Conservation (phyloP, 2,113 vertebrate species). For the Limanda limanda region DNA sequence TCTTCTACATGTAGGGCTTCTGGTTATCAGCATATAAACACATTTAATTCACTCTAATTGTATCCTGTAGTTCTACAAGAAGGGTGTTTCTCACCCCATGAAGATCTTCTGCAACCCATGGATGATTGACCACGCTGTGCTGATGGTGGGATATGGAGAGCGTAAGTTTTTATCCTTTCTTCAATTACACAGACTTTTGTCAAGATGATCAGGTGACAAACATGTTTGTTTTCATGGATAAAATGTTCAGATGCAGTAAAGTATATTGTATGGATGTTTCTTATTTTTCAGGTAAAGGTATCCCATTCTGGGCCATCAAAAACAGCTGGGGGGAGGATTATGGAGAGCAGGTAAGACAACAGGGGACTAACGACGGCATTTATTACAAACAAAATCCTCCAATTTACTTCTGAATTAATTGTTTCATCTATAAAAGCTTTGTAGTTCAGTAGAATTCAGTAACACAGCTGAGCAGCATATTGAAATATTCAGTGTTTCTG, state of each 20-base stretch:
- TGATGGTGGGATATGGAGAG: slow-evolving; percentile 90
- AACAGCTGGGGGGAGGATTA: slow-evolving; percentile 94
- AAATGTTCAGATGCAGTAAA: background rate
- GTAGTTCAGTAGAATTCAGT: background rate
- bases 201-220: background rate
- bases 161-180: slow-evolving; percentile 75
- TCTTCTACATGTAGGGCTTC: no score
- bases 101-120: slow-evolving; percentile 90
- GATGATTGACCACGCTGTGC: slow-evolving; percentile 92
- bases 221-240: background rate
- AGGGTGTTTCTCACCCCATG: slow-evolving; percentile 87
- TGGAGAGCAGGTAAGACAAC: slow-evolving; percentile 87
- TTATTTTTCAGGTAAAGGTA: slow-evolving; percentile 79
- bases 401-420: background rate
- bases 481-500: background rate
- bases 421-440: background rate
- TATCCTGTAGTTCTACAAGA: slow-evolving; percentile 87
- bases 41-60: background rate
- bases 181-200: background rate
- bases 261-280: background rate
- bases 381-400: background rate
- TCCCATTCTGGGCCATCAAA: slow-evolving; percentile 93
- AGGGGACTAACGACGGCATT: background rate
- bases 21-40: background rate
- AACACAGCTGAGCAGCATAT: background rate